These are phyloP conservation scores for Coleophora deauratella DNA, from an alignment of 2,888 invertebrate species.

Conservation along the genomic window DNA sequence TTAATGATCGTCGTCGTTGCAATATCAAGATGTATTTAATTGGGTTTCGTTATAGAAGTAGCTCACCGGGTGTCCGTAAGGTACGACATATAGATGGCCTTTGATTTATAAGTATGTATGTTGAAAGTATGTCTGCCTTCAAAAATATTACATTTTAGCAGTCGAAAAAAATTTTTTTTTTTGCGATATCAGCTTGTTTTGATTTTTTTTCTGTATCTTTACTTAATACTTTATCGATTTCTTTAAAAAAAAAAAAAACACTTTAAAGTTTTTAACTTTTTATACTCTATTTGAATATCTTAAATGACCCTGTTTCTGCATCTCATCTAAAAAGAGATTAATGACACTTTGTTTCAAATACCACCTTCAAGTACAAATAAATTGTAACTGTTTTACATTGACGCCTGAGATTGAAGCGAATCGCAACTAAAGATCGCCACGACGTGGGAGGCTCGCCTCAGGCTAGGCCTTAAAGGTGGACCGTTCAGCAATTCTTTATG, in stretches of 20 bases:
- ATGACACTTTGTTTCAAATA: no score
- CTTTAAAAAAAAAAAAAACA: no score
- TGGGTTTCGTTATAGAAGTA: conserved; percentile 52
- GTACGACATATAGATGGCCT: conserved; percentile 51
- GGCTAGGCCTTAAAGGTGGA: conserved; percentile 21
- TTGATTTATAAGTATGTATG: conserved; percentile 45
- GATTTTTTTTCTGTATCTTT: no score
- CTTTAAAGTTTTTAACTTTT: no score
- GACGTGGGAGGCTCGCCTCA: conserved; percentile 47
- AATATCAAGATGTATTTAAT: conserved; percentile 72
- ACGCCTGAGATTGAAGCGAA: conserved; percentile 35
- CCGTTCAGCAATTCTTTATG: conserved; percentile 18
- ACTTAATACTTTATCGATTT: no score
- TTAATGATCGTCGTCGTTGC: conserved; percentile 52
- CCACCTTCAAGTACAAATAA: background rate
- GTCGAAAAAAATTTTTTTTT: no score
- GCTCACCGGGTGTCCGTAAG: conserved; percentile 46
- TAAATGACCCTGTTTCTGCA: no score
- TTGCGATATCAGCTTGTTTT: no score
- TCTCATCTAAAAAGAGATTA: no score
- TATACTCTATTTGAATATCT: no score
- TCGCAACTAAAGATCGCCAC: conserved; percentile 39
- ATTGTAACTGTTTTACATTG: conserved; percentile 15
- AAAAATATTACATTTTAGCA: no score
- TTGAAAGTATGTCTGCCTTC: no score